These are phyloP conservation scores for Glossosoma conforme DNA, from an alignment of 1,140 invertebrate genomes.

Conservation along the genomic window DNA sequence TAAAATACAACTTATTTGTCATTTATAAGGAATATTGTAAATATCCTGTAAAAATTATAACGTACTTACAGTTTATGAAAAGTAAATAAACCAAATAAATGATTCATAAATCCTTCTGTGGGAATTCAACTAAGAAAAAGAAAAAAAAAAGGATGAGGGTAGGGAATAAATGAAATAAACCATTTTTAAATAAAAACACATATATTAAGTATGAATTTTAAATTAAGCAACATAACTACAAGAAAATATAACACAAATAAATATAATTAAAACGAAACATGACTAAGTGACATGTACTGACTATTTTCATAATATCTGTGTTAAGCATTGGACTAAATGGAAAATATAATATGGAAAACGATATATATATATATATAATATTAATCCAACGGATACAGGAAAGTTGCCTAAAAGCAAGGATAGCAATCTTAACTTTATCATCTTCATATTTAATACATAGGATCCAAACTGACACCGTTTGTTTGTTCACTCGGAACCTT, in stretches of 20 bases:
- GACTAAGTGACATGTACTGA: slow-evolving; percentile 24
- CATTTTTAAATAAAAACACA: slow-evolving; percentile 31
- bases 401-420: slow-evolving; percentile 19
- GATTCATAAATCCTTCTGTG: neutral
- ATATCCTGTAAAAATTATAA: no score
- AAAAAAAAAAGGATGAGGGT: slow-evolving; percentile 3
- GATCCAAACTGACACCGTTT: no score
- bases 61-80: no score
- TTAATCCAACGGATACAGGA: slow-evolving; percentile 8
- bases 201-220: slow-evolving; percentile 30
- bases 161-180: neutral
- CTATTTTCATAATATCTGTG: slow-evolving; percentile 13
- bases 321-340: slow-evolving; percentile 3
- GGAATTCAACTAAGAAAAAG: slow-evolving; percentile 2
- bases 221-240: slow-evolving; percentile 31
- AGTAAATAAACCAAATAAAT: neutral
- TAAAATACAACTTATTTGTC: no score
- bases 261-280: slow-evolving; percentile 28
- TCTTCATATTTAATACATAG: slow-evolving; percentile 3
- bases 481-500: no score
- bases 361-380: slow-evolving; percentile 6
- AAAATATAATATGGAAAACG: slow-evolving; percentile 7
- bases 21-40: no score
- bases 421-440: slow-evolving; percentile 9
- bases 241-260: slow-evolving; percentile 32